Percentiles rank a stretch among this genome's conserved stretches.
Evolutionary conservation across 2,113 vertebrate species (phyloP).

Genomic region (Anoplopoma fimbria): DNA sequence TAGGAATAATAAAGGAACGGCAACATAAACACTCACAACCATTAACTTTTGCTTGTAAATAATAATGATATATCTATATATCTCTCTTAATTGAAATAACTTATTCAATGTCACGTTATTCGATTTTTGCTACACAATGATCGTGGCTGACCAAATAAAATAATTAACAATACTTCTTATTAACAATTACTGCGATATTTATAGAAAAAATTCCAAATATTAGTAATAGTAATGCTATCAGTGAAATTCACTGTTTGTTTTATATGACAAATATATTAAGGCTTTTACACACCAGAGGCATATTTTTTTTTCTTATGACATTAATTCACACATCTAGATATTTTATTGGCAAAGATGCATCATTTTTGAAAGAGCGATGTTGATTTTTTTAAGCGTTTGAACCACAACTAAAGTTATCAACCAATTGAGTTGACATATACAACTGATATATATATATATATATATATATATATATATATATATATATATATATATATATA

Average conservation of each 20-base stretch:
- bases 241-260: neutral
- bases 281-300: neutral
- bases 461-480: too few species aligned
- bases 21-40: too few species aligned
- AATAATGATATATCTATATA: too few species aligned
- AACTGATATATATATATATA: too few species aligned
- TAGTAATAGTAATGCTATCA: neutral
- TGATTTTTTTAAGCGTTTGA: neutral
- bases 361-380: neutral
- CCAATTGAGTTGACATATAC: neutral
- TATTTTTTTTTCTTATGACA: neutral
- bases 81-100: too few species aligned
- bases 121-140: neutral
- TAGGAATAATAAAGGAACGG: neutral
- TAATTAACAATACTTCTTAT: neutral
- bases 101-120: neutral
- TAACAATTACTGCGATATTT: neutral
- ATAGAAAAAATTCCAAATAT: neutral
- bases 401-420: neutral
- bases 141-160: neutral
- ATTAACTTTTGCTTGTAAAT: too few species aligned
- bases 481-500: too few species aligned
- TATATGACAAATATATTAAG: neutral
- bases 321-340: neutral
- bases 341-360: too few species aligned